Conservation (phyloP, 2,888 invertebrate genomes). For the Phytoseiulus persimilis region DNA sequence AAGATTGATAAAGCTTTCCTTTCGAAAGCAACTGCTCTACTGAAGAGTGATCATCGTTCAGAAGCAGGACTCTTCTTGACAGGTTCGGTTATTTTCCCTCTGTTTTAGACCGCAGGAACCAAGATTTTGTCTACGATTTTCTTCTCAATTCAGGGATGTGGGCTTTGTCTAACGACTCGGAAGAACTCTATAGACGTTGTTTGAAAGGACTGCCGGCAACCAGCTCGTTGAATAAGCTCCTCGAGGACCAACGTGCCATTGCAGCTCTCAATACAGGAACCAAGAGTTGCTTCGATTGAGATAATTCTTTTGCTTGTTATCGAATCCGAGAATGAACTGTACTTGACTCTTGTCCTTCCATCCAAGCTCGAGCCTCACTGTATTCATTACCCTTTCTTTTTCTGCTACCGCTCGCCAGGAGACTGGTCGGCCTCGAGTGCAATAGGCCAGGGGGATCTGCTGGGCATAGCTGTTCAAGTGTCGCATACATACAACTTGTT, state of each 20-base stretch:
- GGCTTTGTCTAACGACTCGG: neutral
- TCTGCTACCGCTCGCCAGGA: no score
- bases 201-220: neutral
- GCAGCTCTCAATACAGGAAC: neutral
- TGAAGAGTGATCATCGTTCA: conserved; percentile 10
- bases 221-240: neutral
- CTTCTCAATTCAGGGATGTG: neutral
- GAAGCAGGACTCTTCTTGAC: conserved; percentile 37
- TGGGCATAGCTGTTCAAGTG: no score
- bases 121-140: neutral
- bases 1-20: conserved; percentile 9
- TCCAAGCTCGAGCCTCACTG: no score
- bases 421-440: no score
- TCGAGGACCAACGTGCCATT: neutral
- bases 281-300: neutral
- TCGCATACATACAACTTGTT: no score
- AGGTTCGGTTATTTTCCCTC: neutral
- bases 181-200: conserved; percentile 10
- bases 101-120: neutral
- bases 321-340: no score
- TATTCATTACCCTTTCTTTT: no score
- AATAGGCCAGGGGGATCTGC: no score
- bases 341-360: no score
- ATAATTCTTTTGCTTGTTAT: no score
- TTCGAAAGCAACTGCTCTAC: neutral